These are phyloP conservation scores for Podarcis muralis DNA, from an alignment of 2,113 vertebrate genomes.

Conservation along the genomic window DNA sequence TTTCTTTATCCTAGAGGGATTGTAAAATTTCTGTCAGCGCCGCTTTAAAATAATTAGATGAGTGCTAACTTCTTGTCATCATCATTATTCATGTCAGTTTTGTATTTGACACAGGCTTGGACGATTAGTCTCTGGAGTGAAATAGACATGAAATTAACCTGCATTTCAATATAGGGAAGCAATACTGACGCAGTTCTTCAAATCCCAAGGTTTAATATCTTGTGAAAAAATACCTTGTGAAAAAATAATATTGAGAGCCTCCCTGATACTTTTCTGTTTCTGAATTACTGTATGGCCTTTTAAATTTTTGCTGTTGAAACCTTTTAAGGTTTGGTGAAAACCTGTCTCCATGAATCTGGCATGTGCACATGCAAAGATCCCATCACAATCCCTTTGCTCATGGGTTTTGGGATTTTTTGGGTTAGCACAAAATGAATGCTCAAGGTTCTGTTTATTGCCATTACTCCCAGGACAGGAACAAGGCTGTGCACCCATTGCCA, in stretches of 20 bases:
- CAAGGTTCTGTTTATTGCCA: neutral
- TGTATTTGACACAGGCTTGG: neutral
- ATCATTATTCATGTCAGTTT: neutral
- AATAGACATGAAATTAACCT: constrained; percentile 15
- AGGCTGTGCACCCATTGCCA: too few species aligned
- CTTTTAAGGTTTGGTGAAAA: neutral
- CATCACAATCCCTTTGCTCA: neutral
- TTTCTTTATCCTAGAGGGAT: neutral
- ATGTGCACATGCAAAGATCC: neutral
- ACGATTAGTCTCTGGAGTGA: neutral
- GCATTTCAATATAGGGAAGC: neutral
- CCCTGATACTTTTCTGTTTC: neutral
- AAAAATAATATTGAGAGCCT: neutral
- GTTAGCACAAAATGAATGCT: neutral
- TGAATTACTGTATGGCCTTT: neutral
- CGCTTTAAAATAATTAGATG: constrained; percentile 14
- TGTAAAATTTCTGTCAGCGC: neutral
- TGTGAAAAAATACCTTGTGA: neutral
- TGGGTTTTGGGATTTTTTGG: neutral
- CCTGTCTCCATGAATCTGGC: neutral
- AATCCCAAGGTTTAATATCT: neutral
- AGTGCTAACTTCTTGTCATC: constrained; percentile 9
- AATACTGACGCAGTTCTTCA: constrained; percentile 12
- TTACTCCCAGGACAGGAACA: neutral
- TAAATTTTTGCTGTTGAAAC: neutral